Evolutionary conservation across 2,888 invertebrate species (phyloP).

Genomic region (Caenorhabditis drosophilae): DNA sequence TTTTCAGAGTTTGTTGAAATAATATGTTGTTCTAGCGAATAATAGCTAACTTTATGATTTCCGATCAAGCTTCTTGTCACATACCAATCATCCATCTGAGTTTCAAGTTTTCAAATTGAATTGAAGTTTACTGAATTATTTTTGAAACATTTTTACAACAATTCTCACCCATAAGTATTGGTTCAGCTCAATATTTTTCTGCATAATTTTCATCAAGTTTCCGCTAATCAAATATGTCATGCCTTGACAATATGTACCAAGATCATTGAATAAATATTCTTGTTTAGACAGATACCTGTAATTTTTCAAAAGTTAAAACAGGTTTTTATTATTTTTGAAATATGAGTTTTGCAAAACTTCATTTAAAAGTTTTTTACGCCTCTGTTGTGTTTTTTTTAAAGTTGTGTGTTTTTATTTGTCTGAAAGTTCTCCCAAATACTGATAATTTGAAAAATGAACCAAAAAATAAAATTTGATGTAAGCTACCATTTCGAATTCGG

Average conservation of each 20-base stretch:
- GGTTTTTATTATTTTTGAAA: too few relatives aligned
- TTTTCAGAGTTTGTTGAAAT: slow-evolving; percentile 22
- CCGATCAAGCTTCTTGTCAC: slow-evolving; percentile 40
- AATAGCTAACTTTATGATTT: slow-evolving; percentile 23
- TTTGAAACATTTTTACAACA: too few relatives aligned
- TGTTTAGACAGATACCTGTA: slow-evolving; percentile 41
- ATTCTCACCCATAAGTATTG: slow-evolving; percentile 48
- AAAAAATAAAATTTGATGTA: too few relatives aligned
- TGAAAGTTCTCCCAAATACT: too few relatives aligned
- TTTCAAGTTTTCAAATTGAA: background rate
- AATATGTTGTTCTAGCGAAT: slow-evolving; percentile 29
- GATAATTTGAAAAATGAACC: too few relatives aligned
- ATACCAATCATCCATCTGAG: slow-evolving; percentile 60
- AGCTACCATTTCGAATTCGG: slow-evolving; percentile 49
- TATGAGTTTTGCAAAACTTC: too few relatives aligned
- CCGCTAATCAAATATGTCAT: slow-evolving; percentile 51
- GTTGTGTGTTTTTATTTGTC: too few relatives aligned
- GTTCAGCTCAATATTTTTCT: slow-evolving; percentile 31
- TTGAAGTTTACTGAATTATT: background rate
- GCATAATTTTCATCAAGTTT: slow-evolving; percentile 32
- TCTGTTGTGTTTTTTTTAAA: too few relatives aligned
- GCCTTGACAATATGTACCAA: slow-evolving; percentile 56
- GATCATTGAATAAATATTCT: slow-evolving; percentile 36
- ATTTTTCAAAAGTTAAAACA: background rate
- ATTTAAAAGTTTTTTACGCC: too few relatives aligned